Evolutionary conservation across 92 coral and sea anemone genomes (phyloP), one percentile per base, ranked within the genome.

Genomic region (Anthopleura xanthogrammica): DNA sequence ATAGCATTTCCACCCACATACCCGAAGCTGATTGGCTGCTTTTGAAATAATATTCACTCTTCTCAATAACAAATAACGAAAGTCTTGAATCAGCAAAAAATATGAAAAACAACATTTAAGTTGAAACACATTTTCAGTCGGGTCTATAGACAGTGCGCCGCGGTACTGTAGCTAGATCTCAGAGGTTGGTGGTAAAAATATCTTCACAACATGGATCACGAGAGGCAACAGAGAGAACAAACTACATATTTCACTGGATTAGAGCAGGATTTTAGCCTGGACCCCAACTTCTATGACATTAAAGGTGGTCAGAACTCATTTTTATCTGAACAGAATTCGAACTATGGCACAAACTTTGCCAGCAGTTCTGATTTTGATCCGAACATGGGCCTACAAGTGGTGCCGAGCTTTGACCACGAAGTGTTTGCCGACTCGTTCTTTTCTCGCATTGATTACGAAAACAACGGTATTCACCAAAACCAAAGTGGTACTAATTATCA

Each of bases 11-110:
- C 56, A 68, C 84, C 84, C 77, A 81, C 84, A 68, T 75, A 52
- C 84, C 14, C 29, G 43, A 4, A 12, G 50, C 43, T 81, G 84
- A 81, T 81, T 81, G 84, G 84, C 43, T 70, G n/a, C 19, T 23
- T 48, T 70, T 16, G 2, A 68, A 42, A 48, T 43, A 52, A 0
- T 70, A 70, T 52, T 81, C 41, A 70, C 84, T 48, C 65, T 19
- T 75, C n/a, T 60, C 22, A 54, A 68, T 23, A n/a, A 68, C 7
- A 19, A 43, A 81, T 68, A 71, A 48, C 12, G 29, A 81, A 81
- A 81, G 66, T 81, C 77, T 48, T 41, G 43, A 81, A 12, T 81
- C 84, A 81, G 84, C 84, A 81, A 81, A 66, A 66, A 57, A 66
- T 8, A 2, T 29, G 46, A 68, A 68, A 68, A 68, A 68, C 36